Conservation (phyloP, 2,113 vertebrate species). For the Alaudala cheleensis region DNA sequence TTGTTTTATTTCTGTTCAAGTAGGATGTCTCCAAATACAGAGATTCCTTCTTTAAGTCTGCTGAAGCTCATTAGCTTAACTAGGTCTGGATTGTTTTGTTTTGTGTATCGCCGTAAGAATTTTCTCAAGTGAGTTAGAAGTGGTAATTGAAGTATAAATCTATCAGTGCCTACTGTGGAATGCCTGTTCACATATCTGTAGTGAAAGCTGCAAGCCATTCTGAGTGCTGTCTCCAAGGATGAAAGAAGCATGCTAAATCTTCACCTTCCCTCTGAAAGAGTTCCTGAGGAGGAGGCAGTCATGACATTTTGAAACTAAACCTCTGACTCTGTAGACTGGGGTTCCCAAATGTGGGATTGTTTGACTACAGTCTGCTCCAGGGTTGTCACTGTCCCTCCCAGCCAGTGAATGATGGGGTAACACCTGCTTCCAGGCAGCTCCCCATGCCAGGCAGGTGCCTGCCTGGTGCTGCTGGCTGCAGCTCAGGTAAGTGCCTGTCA, state of each 20-base stretch:
- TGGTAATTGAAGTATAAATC: neutral
- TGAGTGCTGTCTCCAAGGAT: neutral
- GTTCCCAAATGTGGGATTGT: neutral
- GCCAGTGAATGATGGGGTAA: neutral
- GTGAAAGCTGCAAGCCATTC: neutral
- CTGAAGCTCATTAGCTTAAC: neutral
- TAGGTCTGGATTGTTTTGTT: neutral
- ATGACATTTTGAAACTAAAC: neutral
- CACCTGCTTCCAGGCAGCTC: neutral
- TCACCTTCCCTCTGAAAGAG: neutral
- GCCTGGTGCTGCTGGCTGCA: neutral
- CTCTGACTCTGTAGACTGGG: neutral
- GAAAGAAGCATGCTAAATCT: neutral
- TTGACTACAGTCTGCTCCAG: neutral
- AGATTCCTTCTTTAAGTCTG: neutral
- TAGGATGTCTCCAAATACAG: neutral
- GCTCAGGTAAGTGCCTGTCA: neutral
- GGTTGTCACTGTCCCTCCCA: neutral
- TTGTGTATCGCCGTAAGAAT: neutral
- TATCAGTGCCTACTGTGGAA: neutral
- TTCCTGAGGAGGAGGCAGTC: neutral
- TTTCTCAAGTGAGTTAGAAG: neutral
- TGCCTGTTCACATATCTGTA: neutral
- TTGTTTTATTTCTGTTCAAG: neutral
- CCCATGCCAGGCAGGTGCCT: neutral